A percentile compares a stretch with the other conserved stretches of the same genome.
These are phyloP conservation scores for Sternotherus odoratus DNA, from an alignment of 2,797 vertebrate genomes.

Conservation along the genomic window DNA sequence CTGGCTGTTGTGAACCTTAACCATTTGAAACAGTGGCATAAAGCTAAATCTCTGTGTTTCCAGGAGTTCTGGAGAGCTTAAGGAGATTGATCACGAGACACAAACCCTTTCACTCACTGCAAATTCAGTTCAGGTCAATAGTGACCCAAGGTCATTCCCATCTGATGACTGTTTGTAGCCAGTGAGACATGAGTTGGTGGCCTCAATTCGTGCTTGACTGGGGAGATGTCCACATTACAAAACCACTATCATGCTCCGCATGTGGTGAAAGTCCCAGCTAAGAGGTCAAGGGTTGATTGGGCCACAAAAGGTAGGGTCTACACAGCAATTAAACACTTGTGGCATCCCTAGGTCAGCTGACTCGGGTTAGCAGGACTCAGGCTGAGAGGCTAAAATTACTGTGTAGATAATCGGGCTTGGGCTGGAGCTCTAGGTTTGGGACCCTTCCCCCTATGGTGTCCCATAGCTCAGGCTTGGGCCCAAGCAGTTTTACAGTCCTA, in stretches of 20 bases:
- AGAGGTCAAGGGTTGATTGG: background rate
- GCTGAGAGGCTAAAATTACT: background rate
- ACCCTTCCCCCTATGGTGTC: background rate
- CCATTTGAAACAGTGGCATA: rapidly evolving
- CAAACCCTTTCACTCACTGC: slow-evolving; percentile 46
- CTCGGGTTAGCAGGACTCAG: background rate
- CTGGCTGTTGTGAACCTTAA: background rate
- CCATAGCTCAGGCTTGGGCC: background rate
- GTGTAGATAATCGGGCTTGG: background rate
- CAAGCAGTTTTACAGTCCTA: background rate
- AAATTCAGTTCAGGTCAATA: slow-evolving; percentile 37
- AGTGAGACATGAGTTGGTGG: background rate
- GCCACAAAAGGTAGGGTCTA: background rate
- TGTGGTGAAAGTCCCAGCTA: background rate
- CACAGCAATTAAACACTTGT: background rate
- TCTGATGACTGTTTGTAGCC: background rate
- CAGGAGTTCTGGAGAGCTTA: background rate
- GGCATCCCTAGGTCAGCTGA: background rate
- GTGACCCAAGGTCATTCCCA: slow-evolving; percentile 41
- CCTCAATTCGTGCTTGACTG: slow-evolving; percentile 40
- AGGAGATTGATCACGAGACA: slow-evolving; percentile 28
- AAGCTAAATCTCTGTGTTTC: background rate
- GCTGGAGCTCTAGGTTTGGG: background rate
- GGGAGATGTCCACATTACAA: slow-evolving; percentile 27
- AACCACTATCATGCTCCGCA: slow-evolving; percentile 12